Base-by-base conservation (phyloP, 2,888 invertebrate species). In the Cacoxenus indagator region DNA sequence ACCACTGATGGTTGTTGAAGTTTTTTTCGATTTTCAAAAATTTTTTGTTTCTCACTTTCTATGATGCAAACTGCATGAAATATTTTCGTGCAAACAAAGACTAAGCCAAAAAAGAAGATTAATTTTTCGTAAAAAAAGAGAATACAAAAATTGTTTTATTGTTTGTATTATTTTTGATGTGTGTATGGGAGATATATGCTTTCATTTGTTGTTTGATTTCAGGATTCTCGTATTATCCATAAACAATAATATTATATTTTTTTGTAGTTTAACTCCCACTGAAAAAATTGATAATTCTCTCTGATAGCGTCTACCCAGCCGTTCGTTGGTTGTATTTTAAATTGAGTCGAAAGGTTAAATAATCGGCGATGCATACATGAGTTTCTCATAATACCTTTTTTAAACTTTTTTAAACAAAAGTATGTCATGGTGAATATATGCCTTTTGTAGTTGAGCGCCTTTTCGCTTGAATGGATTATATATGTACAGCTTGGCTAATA, bases 81-180 rank as follows among this genome's bases (percentile, higher is more conserved):
- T n/a, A n/a, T n/a, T n/a, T n/a, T n/a, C n/a, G n/a, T n/a, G n/a
- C n/a, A n/a, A n/a, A n/a, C n/a, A n/a, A n/a, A n/a, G n/a, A n/a
- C n/a, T n/a, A n/a, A n/a, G n/a, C n/a, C n/a, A n/a, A n/a, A n/a
- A n/a, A n/a, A n/a, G n/a, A n/a, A n/a, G n/a, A n/a, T n/a, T n/a
- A n/a, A n/a, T n/a, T n/a, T n/a, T n/a, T n/a, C n/a, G n/a, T n/a
- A n/a, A n/a, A n/a, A n/a, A n/a, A n/a, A n/a, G n/a, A n/a, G n/a
- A n/a, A n/a, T n/a, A n/a, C n/a, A n/a, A n/a, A 74, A 70, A 73
- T 48, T 69, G 65, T 70, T 78, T 71, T 73, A 78, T 80, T 78
- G 76, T 70, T 75, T n/a, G n/a, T n/a, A 68, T 71, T 75, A 76
- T 78, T 79, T 75, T 73, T 78, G 76, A 80, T 80, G 80, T 62